Conservation (phyloP, 2,888 invertebrate species). For the Diaperis boleti region DNA sequence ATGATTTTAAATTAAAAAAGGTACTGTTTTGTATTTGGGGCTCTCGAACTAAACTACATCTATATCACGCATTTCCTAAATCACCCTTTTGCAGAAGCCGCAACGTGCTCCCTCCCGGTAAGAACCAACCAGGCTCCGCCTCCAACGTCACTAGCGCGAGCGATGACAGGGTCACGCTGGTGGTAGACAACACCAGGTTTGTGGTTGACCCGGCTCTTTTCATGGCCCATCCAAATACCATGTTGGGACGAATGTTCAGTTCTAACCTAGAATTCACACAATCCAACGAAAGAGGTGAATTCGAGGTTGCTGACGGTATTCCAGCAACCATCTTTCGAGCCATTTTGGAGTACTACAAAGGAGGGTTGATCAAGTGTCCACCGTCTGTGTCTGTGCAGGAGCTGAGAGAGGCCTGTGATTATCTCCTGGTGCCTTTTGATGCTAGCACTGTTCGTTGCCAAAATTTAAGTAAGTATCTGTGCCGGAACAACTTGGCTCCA, state of each 20-base stretch:
- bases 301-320: slow-evolving; percentile 95
- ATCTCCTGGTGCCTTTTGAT: slow-evolving; percentile 97
- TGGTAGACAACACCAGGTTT: slow-evolving; percentile 95
- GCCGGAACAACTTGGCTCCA: not conserved
- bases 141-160: slow-evolving; percentile 56
- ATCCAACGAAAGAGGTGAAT: slow-evolving; percentile 96
- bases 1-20: too few relatives aligned
- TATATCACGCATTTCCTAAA: too few relatives aligned
- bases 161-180: slow-evolving; percentile 87
- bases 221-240: slow-evolving; percentile 96
- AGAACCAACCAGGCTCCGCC: slow-evolving; percentile 36
- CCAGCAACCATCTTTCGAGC: slow-evolving; percentile 95
- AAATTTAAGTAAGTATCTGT: slow-evolving; percentile 82
- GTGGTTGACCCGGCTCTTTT: slow-evolving; percentile 94
- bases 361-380: slow-evolving; percentile 93
- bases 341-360: slow-evolving; percentile 94
- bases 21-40: too few relatives aligned
- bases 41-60: too few relatives aligned
- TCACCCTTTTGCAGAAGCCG: slow-evolving; percentile 32
- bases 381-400: slow-evolving; percentile 97
- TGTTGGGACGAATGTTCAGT: slow-evolving; percentile 99
- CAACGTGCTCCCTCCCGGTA: slow-evolving; percentile 29
- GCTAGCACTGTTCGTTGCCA: slow-evolving; percentile 95
- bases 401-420: slow-evolving; percentile 98
- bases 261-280: slow-evolving; percentile 92